Base-by-base conservation (phyloP, 1,140 invertebrate genomes). In the Andrena cerasifolii region DNA sequence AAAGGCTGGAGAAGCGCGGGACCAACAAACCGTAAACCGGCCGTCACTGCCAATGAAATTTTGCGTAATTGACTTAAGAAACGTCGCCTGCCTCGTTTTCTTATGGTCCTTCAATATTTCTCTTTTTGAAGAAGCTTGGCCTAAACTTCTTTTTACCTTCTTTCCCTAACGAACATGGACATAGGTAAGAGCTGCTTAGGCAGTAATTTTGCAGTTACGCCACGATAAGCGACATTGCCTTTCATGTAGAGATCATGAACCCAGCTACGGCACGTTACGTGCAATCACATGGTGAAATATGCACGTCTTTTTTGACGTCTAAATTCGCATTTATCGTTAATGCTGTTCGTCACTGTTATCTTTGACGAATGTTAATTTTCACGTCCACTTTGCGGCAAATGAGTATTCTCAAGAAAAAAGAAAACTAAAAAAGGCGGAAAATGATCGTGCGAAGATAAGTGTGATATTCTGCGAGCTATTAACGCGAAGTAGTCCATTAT, bases 11-110 rank as follows among this genome's bases (percentile, higher is more conserved):
- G 7, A 10, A 61, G 31, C 43, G n/a, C 16, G 33, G 21, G 54
- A 7, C 47, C 61, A 49, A 70, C 76, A 61, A 74, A 71, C 36
- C 49, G 24, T 36, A 56, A 53, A 54, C 36, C 43, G 14, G 21
- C 62, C 62, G 56, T 49, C 40, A 31, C 14, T 12, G 33, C 68
- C 62, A 49, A 49, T 62, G 36, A 58, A 67, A 82, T 58, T 70
- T 79, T 74, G 45, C 40, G 54, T 73, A 79, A 82, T 79, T 54
- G 33, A 33, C 67, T 78, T 36, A 71, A 72, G 49, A 36, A 53
- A 63, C 62, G 70, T 76, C 21, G 14, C 12, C 53, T 16, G 7
- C 53, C 10, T 40, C 3, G 36, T 40, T 40, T 40, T 40, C 3
- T 40, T 40, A 10, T 40, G 36, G 14, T 12, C 14, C 3, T 26